phyloP scores from a whole-genome alignment of 2,113 vertebrate species.

The Pantherophis guttatus region DNA sequence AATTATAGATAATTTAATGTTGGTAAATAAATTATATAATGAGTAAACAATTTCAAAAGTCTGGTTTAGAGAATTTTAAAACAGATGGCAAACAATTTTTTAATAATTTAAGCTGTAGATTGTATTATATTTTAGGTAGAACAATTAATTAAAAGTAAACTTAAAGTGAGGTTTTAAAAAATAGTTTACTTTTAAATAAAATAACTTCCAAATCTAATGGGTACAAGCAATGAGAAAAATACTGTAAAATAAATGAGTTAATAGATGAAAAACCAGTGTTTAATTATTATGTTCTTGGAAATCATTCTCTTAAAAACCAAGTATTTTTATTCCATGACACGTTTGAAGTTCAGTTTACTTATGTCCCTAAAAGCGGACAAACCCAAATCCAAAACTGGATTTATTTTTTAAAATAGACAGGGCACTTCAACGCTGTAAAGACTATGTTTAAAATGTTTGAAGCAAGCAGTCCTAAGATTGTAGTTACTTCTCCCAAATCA shows the following conservation, averaged over 20 bases:
- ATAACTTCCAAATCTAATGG: background rate
- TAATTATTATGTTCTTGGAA: conserved; percentile 43
- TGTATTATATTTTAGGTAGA: background rate
- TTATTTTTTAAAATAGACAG: background rate
- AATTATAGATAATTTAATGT: background rate
- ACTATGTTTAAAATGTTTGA: background rate
- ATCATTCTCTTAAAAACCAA: conserved; percentile 42
- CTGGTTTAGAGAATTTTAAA: background rate
- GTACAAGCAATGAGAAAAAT: conserved; percentile 28
- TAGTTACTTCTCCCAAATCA: conserved; percentile 34
- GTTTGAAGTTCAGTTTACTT: background rate
- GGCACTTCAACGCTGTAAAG: background rate
- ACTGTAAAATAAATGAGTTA: conserved; percentile 42
- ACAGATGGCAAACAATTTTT: background rate
- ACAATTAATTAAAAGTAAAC: background rate
- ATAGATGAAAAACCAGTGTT: conserved; percentile 44
- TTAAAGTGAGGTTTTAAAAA: background rate
- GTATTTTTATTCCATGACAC: conserved; percentile 10
- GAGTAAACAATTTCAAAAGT: background rate
- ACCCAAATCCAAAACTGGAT: background rate
- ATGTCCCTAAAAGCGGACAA: background rate
- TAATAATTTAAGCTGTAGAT: background rate
- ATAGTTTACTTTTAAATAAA: background rate
- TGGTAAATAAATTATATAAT: background rate
- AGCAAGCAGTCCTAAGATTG: background rate